Conservation (phyloP, 1,140 invertebrate genomes). For the Penaeus japonicus region DNA sequence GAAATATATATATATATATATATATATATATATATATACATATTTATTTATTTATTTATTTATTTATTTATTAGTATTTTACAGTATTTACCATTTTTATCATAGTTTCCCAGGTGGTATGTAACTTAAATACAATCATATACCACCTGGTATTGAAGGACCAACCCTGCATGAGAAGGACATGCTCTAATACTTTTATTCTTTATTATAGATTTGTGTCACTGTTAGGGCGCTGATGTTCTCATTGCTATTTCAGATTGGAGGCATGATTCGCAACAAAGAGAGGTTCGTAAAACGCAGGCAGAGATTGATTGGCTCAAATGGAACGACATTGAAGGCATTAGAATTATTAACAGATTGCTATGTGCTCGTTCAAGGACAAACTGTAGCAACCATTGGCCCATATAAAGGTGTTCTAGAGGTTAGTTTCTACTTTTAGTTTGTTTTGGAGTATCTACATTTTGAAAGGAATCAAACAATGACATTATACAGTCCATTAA, state of each 20-base stretch:
- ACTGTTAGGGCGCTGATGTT: not conserved
- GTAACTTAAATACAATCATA: too few relatives aligned
- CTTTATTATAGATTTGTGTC: not conserved
- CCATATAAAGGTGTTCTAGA: slow-evolving; percentile 94
- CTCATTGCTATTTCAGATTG: slow-evolving; percentile 35
- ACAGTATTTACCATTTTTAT: too few relatives aligned
- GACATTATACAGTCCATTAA: too few relatives aligned
- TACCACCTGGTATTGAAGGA: too few relatives aligned
- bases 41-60: too few relatives aligned
- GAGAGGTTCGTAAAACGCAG: slow-evolving; percentile 96
- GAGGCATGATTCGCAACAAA: slow-evolving; percentile 81
- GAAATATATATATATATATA: too few relatives aligned
- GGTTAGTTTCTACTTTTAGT: slow-evolving; percentile 62
- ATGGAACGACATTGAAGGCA: slow-evolving; percentile 96
- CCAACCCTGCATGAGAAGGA: too few relatives aligned
- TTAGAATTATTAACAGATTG: slow-evolving; percentile 98
- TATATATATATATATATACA: too few relatives aligned
- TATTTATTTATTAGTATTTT: too few relatives aligned
- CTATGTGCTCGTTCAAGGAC: slow-evolving; percentile 96
- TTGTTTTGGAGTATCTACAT: not conserved
- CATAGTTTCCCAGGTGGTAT: too few relatives aligned
- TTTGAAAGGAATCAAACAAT: too few relatives aligned
- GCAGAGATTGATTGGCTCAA: slow-evolving; percentile 94
- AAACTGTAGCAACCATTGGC: slow-evolving; percentile 96
- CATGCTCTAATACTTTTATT: not conserved